Percentiles rank a stretch among this genome's conserved stretches.
Conservation (phyloP, 2,113 vertebrate species). For the Microcebus murinus region DNA sequence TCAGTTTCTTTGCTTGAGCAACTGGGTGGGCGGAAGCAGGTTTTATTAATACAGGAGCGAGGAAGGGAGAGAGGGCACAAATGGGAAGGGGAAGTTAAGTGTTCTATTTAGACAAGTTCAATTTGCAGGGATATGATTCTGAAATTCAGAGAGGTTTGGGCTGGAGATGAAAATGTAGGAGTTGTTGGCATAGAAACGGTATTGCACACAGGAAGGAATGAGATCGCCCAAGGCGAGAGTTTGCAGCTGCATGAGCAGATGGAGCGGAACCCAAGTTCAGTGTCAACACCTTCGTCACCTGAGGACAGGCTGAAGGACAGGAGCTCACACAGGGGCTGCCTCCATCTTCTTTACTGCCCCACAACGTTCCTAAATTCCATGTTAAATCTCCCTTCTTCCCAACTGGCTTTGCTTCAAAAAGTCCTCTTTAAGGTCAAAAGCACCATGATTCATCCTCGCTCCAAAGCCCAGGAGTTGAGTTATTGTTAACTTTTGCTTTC, state of each 20-base stretch:
- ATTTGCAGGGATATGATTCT: background rate
- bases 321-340: background rate
- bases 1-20: background rate
- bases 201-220: background rate
- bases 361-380: background rate
- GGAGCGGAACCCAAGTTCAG: background rate
- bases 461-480: background rate
- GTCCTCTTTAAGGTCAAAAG: background rate
- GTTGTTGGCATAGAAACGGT: background rate
- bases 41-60: background rate
- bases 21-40: background rate
- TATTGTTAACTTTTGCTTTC: background rate
- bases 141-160: background rate
- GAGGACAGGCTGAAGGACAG: background rate
- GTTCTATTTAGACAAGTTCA: background rate
- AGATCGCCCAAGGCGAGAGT: background rate
- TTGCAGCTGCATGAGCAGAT: background rate
- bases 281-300: no score
- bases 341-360: background rate
- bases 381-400: background rate
- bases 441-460: background rate
- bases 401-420: background rate
- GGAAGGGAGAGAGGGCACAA: background rate
- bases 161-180: background rate
- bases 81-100: background rate